Base-by-base conservation (phyloP, 2,113 vertebrate genomes). In the Gobiocypris rarus region DNA sequence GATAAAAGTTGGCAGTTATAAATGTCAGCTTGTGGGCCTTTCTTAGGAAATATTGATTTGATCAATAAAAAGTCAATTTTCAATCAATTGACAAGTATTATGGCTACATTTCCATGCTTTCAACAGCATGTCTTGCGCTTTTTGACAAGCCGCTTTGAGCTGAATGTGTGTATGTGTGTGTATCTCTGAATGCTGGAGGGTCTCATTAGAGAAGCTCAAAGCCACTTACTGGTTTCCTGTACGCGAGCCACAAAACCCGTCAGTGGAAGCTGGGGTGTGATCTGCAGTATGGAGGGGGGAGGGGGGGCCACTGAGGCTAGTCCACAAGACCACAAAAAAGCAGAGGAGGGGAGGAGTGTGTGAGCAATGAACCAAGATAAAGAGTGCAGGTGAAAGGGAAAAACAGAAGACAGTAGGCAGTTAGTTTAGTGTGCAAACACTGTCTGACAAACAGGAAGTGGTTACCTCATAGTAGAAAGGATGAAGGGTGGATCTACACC, bases 161-260 rank as follows among this genome's bases (percentile, higher is more conserved):
- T 9, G 43, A 31, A 69, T 15, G 59, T 80, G 38, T 61, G 28
- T n/a, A 41, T 69, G 43, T 54, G 58, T 19, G 59, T n/a, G n/a
- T n/a, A n/a, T 54, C 73, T 50, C 73, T 54, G 56, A 67, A 61
- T 24, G 48, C 22, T 50, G 5, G 26, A 75, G 75, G 45, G 70
- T 43, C 65, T 50, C 38, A 84, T 56, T 26, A 56, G 67, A 52
- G 26, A 80, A 93, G 92, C 91, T 87, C 85, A 84, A 81, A 89
- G 63, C 91, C 89, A 98, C 97, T 98, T 94, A 99, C 97, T 98
- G 92, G 96, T 97, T 94, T 98, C 97, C 93, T 98, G 97, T 91
- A 99, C 96, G 91, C 97, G 96, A 94, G 97, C 97, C 89, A 98
- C 97, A 90, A 98, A 99, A 89, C 98, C 97, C 95, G 96, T 97